phyloP scores from a whole-genome alignment of 1,140 invertebrate genomes.

The Antheraea pernyi region DNA sequence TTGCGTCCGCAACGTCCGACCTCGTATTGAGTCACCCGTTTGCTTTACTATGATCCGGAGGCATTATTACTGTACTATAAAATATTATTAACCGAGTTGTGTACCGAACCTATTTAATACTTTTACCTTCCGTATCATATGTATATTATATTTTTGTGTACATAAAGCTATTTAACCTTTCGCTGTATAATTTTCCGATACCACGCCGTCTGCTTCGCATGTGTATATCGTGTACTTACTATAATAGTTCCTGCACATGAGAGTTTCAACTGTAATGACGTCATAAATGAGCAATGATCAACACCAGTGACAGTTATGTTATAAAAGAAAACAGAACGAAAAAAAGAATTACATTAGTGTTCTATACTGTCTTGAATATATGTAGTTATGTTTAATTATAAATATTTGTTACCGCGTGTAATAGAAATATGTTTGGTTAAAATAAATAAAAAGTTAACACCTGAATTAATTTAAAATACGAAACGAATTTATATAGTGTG shows the following conservation, averaged over 20 bases:
- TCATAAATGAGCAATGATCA: not conserved
- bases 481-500: no score
- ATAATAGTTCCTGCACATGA: not conserved
- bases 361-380: not conserved
- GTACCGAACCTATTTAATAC: no score
- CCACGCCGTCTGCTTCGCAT: slow-evolving; percentile 4
- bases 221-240: no score
- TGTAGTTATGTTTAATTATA: no score
- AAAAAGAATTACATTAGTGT: not conserved
- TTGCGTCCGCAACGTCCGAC: slow-evolving; percentile 33
- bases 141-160: no score
- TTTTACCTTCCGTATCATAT: no score
- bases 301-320: not conserved
- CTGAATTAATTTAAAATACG: no score
- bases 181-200: not conserved
- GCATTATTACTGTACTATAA: not conserved
- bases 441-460: no score
- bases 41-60: not conserved
- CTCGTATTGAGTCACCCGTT: slow-evolving; percentile 42
- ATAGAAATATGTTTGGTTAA: not conserved
- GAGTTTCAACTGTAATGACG: not conserved
- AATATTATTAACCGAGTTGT: no score
- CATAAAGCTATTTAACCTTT: not conserved
- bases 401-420: not conserved
- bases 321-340: not conserved